These are phyloP conservation scores for Pseudonaja textilis DNA, from an alignment of 2,113 vertebrate species.

Conservation along the genomic window DNA sequence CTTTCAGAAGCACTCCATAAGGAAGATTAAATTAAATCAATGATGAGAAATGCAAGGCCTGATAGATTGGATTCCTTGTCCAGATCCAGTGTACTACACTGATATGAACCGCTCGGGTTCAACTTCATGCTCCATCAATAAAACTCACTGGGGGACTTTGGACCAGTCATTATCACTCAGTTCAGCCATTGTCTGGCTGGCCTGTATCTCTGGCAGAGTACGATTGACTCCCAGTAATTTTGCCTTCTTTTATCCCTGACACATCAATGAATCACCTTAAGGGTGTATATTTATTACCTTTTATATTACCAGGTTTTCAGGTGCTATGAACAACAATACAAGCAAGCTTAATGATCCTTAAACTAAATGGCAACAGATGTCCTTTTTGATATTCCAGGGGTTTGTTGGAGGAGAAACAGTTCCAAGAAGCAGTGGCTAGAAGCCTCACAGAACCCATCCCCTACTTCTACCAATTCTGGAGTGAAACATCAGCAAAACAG, in stretches of 20 bases:
- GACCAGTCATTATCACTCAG: not conserved
- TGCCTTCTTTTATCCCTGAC: not conserved
- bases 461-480: conserved; percentile 74
- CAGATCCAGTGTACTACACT: not conserved
- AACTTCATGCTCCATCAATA: not conserved
- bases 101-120: not conserved
- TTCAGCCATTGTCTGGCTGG: not conserved
- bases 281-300: not conserved
- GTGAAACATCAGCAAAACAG: conserved; percentile 40
- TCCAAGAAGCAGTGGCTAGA: conserved; percentile 67
- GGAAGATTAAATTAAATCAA: not conserved
- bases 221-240: not conserved
- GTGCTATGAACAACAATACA: not conserved
- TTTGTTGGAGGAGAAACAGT: conserved; percentile 77
- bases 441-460: conserved; percentile 66
- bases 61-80: not conserved
- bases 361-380: not conserved
- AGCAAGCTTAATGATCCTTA: not conserved
- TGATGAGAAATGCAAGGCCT: not conserved
- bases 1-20: not conserved
- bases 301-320: not conserved
- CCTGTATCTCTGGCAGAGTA: not conserved
- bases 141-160: not conserved
- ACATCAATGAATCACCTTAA: not conserved
- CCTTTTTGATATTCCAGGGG: conserved; percentile 63